A percentile compares a stretch with the other conserved stretches of the same genome.
phyloP scores from a whole-genome alignment of 2,113 vertebrate genomes.

The Reinhardtius hippoglossoides region DNA sequence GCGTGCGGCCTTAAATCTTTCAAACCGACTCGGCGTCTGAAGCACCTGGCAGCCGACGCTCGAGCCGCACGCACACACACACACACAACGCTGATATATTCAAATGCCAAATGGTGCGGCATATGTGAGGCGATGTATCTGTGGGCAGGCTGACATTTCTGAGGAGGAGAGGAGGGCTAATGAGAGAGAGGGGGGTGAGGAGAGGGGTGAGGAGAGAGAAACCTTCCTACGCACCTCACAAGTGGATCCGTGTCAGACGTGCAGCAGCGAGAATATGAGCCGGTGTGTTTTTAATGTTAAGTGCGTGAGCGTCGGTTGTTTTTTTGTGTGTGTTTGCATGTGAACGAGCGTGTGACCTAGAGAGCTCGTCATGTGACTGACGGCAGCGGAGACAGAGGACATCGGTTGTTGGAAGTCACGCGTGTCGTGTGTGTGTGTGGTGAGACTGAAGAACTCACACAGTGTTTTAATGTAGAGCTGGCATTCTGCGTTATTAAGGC shows the following conservation, averaged over 20 bases:
- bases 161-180: slow-evolving; percentile 2
- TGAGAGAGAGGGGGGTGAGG: neutral
- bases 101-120: slow-evolving; percentile 64
- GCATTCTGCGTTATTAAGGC: neutral
- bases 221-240: too few species aligned
- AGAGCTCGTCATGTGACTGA: slow-evolving; percentile 25
- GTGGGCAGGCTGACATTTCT: slow-evolving; percentile 57
- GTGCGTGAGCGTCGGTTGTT: neutral
- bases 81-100: slow-evolving; percentile 48
- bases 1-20: neutral
- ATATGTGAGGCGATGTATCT: slow-evolving; percentile 25
- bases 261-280: neutral
- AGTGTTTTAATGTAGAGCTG: neutral
- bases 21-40: slow-evolving; percentile 24
- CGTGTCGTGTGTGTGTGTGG: neutral
- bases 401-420: neutral
- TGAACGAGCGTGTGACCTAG: slow-evolving; percentile 16
- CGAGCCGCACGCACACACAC: too few species aligned
- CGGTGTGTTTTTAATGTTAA: neutral
- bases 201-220: too few species aligned
- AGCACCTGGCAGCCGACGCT: slow-evolving; percentile 19
- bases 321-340: neutral
- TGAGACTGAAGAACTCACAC: neutral
- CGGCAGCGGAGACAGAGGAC: slow-evolving; percentile 5
- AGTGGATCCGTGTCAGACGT: too few species aligned